These are phyloP conservation scores for Centruroides vittatus DNA, from an alignment of 1,140 invertebrate genomes.

Conservation along the genomic window DNA sequence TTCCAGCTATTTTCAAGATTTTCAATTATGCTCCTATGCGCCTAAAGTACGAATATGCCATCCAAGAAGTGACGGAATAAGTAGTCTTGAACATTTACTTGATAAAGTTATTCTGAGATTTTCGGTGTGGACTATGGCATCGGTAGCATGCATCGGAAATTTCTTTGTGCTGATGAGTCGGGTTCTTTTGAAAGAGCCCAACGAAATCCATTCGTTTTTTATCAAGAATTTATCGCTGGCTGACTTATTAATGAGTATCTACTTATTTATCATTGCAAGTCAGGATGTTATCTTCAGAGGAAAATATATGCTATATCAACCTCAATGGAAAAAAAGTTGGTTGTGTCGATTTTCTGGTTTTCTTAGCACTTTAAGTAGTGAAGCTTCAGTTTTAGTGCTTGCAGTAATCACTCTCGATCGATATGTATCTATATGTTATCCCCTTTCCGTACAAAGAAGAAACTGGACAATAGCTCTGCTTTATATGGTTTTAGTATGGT, in stretches of 20 bases:
- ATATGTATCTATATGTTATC: constrained; percentile 42
- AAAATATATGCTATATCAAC: constrained; percentile 43
- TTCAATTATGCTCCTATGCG: constrained; percentile 49
- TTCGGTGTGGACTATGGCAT: constrained; percentile 51
- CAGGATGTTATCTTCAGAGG: constrained; percentile 46
- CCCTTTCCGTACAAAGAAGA: constrained; percentile 41
- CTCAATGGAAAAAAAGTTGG: constrained; percentile 41
- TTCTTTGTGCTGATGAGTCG: constrained; percentile 48
- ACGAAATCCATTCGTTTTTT: constrained; percentile 34
- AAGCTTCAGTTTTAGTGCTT: constrained; percentile 54
- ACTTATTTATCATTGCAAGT: constrained; percentile 51
- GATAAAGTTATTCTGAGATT: constrained; percentile 42
- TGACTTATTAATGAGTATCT: constrained; percentile 61
- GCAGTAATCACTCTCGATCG: constrained; percentile 60
- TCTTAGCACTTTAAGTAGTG: constrained; percentile 21
- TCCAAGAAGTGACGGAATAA: constrained; percentile 49
- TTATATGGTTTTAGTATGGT: constrained; percentile 45
- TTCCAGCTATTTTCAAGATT: constrained; percentile 48
- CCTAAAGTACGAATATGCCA: constrained; percentile 42
- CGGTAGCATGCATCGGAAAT: constrained; percentile 48
- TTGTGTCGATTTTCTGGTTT: constrained; percentile 22
- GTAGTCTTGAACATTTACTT: constrained; percentile 43
- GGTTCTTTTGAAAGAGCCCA: constrained; percentile 36
- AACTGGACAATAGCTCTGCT: constrained; percentile 37
- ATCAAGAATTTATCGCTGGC: constrained; percentile 58